Evolutionary conservation across 2,888 invertebrate species (phyloP).

Genomic region (Bedellia somnulentella): DNA sequence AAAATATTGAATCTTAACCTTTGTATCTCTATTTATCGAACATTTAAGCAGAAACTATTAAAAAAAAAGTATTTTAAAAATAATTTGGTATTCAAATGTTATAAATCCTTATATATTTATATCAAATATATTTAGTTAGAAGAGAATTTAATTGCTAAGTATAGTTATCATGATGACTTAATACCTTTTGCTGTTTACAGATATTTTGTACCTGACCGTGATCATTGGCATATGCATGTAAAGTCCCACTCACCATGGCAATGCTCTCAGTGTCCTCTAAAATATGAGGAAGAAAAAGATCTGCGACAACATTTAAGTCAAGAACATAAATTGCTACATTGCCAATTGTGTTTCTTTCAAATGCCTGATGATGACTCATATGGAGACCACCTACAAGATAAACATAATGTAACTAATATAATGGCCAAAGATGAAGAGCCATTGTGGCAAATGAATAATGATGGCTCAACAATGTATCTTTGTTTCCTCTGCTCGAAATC

Average conservation of each 20-base stretch:
- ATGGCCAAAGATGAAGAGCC: conserved; percentile 24
- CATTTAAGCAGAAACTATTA: no score
- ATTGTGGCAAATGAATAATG: conserved; percentile 36
- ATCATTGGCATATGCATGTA: conserved; percentile 33
- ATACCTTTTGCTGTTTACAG: conserved; percentile 23
- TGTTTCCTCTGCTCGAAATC: conserved; percentile 40
- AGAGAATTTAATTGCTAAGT: no score
- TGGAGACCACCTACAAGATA: conserved; percentile 34
- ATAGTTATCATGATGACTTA: no score
- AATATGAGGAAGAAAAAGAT: conserved; percentile 26
- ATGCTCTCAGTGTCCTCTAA: conserved; percentile 43
- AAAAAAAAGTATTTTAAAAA: no score
- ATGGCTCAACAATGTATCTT: conserved; percentile 24
- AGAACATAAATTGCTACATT: conserved; percentile 39
- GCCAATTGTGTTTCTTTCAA: conserved; percentile 42
- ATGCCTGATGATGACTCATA: conserved; percentile 36
- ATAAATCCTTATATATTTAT: no score
- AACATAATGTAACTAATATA: conserved; percentile 36
- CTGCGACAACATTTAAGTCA: conserved; percentile 30
- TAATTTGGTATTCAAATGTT: no score
- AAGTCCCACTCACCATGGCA: conserved; percentile 46
- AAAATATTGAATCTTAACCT: no score
- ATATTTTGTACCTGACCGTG: conserved; percentile 42
- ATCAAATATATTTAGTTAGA: no score
- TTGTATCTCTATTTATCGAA: no score